phyloP scores from a whole-genome alignment of 2,797 vertebrate species.

The Eulemur mongoz region DNA sequence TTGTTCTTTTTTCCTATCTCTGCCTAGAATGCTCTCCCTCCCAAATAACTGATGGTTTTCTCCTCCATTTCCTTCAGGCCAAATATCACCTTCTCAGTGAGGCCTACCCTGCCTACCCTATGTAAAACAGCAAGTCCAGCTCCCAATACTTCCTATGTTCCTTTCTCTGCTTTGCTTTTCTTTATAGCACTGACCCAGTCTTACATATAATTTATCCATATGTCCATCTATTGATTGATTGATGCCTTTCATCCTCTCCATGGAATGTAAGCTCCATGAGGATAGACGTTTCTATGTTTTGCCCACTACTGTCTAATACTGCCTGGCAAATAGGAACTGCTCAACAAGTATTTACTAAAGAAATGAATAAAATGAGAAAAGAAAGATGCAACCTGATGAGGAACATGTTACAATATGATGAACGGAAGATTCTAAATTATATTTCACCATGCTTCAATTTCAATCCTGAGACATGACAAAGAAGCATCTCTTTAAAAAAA shows the following conservation, averaged over 20 bases:
- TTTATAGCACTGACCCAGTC: background rate
- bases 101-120: background rate
- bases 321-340: background rate
- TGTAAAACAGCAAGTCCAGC: background rate
- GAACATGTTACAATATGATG: background rate
- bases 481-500: background rate
- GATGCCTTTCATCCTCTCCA: background rate
- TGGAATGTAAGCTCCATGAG: background rate
- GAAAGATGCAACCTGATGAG: background rate
- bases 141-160: background rate
- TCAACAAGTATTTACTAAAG: constrained; percentile 5
- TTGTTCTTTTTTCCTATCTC: background rate
- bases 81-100: background rate
- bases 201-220: background rate
- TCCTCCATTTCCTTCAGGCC: background rate
- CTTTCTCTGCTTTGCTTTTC: constrained; percentile 16
- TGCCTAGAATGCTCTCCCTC: background rate
- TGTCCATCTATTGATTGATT: background rate
- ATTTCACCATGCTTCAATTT: background rate
- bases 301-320: background rate
- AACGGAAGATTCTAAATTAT: background rate
- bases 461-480: background rate
- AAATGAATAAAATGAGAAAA: background rate
- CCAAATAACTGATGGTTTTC: background rate
- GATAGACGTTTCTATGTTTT: background rate